Conservation (phyloP, 1,140 invertebrate species). For the Caerostris extrusa region DNA sequence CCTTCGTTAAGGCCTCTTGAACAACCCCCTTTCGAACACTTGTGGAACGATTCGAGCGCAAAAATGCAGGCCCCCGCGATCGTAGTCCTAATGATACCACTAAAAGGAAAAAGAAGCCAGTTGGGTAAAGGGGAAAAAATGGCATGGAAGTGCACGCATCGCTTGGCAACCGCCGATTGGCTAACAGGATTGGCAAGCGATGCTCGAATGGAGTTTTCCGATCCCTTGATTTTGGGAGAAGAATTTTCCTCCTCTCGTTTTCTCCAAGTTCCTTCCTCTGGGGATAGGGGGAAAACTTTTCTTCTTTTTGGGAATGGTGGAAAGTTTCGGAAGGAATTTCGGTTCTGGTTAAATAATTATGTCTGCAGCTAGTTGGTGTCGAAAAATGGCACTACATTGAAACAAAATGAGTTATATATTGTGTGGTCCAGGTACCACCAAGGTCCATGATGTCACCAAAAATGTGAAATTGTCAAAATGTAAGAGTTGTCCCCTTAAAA, state of each 20-base stretch:
- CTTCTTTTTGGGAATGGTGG: constrained; percentile 2
- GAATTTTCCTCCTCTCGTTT: constrained; percentile 37
- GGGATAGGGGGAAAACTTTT: background rate
- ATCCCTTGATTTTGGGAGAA: constrained; percentile 54
- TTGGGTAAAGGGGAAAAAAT: background rate
- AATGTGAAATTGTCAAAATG: too few species aligned
- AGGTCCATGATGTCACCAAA: too few species aligned
- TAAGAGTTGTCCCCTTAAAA: too few species aligned
- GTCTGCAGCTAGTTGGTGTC: background rate
- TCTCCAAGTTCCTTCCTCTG: background rate
- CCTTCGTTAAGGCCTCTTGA: constrained; percentile 24
- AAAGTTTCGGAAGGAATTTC: background rate
- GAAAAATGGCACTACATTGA: too few species aligned
- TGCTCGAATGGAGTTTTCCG: constrained; percentile 50
- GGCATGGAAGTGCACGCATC: constrained; percentile 48
- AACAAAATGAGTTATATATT: too few species aligned
- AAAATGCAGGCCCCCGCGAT: constrained; percentile 5
- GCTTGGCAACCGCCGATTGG: constrained; percentile 72
- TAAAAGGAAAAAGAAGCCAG: constrained; percentile 24
- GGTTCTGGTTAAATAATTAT: background rate
- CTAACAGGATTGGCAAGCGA: constrained; percentile 58
- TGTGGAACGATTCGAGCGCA: background rate
- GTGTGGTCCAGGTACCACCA: too few species aligned
- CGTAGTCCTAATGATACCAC: constrained; percentile 22
- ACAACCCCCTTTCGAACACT: background rate